A percentile compares a stretch with the other conserved stretches of the same genome.
These are phyloP conservation scores for Zoanthus solanderi DNA, from an alignment of 92 coral and sea anemone genomes.

Conservation along the genomic window DNA sequence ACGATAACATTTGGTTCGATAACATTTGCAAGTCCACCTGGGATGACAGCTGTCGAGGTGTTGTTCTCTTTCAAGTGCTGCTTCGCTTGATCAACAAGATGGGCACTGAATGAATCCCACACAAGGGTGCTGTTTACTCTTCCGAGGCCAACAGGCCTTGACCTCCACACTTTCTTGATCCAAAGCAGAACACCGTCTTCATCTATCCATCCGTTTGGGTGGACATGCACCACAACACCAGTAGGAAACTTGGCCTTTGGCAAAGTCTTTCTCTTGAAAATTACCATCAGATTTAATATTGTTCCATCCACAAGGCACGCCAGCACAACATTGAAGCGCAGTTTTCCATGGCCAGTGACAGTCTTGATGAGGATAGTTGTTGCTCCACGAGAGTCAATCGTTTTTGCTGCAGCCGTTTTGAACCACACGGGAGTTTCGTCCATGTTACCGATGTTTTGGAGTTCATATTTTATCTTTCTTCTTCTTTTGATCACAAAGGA, in stretches of 20 bases:
- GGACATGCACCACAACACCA: conserved; percentile 30
- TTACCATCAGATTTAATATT: background rate
- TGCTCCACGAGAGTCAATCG: conserved; percentile 2
- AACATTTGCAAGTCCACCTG: background rate
- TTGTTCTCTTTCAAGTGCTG: too few relatives aligned
- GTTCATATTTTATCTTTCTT: background rate
- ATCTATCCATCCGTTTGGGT: conserved; percentile 16
- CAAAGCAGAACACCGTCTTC: conserved; percentile 15
- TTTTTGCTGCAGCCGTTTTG: background rate
- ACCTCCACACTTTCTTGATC: conserved; percentile 11
- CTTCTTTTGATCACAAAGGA: background rate
- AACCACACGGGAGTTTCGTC: conserved; percentile 1
- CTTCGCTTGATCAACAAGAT: conserved; percentile 17
- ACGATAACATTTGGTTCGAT: conserved; percentile 38
- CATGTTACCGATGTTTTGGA: conserved; percentile 4
- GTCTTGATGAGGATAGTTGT: conserved; percentile 2
- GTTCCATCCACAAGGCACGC: background rate
- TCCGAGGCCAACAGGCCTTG: too few relatives aligned
- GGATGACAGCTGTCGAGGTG: too few relatives aligned
- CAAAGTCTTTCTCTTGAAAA: conserved; percentile 8
- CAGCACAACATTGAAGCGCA: background rate
- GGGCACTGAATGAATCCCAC: too few relatives aligned
- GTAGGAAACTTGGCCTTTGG: conserved; percentile 12
- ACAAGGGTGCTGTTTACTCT: too few relatives aligned
- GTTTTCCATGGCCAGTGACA: background rate